A percentile compares a stretch with the other conserved stretches of the same genome.
Conservation (phyloP, 2,797 vertebrate genomes). For the Yasuhikotakia modesta region DNA sequence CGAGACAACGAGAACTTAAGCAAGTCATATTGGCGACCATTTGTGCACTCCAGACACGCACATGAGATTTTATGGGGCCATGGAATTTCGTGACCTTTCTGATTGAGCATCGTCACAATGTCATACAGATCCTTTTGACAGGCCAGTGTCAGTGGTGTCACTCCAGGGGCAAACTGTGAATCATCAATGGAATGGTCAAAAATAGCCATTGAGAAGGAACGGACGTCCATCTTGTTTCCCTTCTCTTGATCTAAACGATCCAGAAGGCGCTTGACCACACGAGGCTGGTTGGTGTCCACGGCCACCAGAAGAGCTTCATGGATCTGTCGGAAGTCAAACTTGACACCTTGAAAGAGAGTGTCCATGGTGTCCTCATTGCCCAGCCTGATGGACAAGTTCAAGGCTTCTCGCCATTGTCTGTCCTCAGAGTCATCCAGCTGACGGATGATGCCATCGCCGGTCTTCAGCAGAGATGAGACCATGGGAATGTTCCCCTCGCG, state of each 20-base stretch:
- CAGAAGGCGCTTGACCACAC: conserved; percentile 81
- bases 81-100: conserved; percentile 85
- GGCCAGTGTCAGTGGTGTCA: conserved; percentile 88
- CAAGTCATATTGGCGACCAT: conserved; percentile 86
- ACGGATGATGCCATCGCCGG: conserved; percentile 79
- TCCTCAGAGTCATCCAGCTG: conserved; percentile 89
- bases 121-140: conserved; percentile 92
- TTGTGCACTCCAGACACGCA: conserved; percentile 86
- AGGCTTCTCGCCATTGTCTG: conserved; percentile 87
- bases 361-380: conserved; percentile 80
- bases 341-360: conserved; percentile 81
- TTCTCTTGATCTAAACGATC: conserved; percentile 88
- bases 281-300: conserved; percentile 88
- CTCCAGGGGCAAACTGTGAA: conserved; percentile 88
- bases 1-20: conserved; percentile 91
- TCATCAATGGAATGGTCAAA: conserved; percentile 90
- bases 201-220: conserved; percentile 88
- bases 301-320: conserved; percentile 89
- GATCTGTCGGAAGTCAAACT: conserved; percentile 91
- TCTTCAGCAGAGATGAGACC: conserved; percentile 80
- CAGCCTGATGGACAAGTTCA: conserved; percentile 87
- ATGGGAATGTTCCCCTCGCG: conserved; percentile 78
- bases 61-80: conserved; percentile 89
- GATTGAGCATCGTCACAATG: conserved; percentile 86
- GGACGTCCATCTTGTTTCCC: conserved; percentile 90